These are phyloP conservation scores for Trachurus trachurus DNA, from an alignment of 2,797 vertebrate species.

Conservation along the genomic window DNA sequence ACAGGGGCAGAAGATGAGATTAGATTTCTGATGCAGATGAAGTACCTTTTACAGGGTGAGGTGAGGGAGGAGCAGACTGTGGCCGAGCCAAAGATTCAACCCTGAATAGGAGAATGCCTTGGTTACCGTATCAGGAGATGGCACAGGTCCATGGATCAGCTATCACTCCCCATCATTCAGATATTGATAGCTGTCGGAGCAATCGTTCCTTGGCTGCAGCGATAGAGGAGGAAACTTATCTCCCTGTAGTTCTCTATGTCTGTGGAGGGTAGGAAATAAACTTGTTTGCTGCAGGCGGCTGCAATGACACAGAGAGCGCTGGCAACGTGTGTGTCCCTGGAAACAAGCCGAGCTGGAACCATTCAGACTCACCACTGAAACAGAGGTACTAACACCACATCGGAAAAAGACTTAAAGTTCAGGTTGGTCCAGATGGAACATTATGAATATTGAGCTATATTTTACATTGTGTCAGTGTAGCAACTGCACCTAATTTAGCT, in stretches of 20 bases:
- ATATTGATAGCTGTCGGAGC: constrained; percentile 9
- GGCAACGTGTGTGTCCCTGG: too few species aligned
- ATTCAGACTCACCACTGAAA: too few species aligned
- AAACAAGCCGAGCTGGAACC: too few species aligned
- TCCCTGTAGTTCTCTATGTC: background rate
- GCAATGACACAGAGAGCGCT: background rate
- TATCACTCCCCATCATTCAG: background rate
- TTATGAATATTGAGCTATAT: too few species aligned
- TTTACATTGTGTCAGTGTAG: too few species aligned
- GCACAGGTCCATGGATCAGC: background rate
- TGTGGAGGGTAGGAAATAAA: background rate
- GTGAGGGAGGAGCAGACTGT: background rate
- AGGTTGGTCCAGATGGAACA: too few species aligned
- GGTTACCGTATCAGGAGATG: background rate
- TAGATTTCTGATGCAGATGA: background rate
- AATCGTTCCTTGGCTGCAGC: background rate
- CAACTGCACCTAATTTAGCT: too few species aligned
- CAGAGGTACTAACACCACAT: too few species aligned
- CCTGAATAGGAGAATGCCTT: background rate
- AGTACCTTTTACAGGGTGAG: background rate
- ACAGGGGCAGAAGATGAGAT: background rate
- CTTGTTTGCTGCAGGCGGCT: background rate
- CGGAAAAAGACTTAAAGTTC: too few species aligned
- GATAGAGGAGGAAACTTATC: background rate
- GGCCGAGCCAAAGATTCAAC: background rate